Evolutionary conservation across 2,888 invertebrate species (phyloP).

Genomic region (Ernsta delagoae): DNA sequence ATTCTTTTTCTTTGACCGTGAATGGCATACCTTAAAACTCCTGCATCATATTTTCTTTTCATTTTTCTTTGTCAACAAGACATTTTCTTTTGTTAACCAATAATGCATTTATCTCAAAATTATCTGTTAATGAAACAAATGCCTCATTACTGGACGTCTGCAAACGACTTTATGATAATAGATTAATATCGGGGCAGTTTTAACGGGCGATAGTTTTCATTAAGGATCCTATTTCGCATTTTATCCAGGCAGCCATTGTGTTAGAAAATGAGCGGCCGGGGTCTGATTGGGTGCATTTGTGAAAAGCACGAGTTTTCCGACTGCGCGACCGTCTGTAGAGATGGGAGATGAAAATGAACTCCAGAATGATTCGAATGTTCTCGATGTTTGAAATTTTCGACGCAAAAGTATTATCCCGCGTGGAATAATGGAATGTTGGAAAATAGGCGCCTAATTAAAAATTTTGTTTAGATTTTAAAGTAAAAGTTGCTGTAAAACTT

Average conservation of each 20-base stretch:
- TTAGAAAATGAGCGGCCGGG: constrained; percentile 47
- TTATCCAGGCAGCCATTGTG: constrained; percentile 45
- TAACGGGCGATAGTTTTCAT: constrained; percentile 50
- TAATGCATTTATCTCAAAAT: not conserved
- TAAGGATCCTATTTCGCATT: constrained; percentile 52
- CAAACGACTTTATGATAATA: constrained; percentile 52
- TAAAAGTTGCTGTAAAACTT: too few relatives aligned
- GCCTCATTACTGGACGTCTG: constrained; percentile 43
- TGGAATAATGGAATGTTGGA: not conserved
- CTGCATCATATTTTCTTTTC: not conserved
- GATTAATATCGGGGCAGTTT: constrained; percentile 48
- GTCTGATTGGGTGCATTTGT: constrained; percentile 52
- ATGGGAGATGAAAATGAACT: constrained; percentile 21
- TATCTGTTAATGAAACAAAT: constrained; percentile 2
- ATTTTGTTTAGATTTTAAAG: not conserved
- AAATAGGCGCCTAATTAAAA: not conserved
- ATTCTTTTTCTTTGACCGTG: too few relatives aligned
- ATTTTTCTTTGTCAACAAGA: not conserved
- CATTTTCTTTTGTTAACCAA: not conserved
- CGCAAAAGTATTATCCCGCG: not conserved
- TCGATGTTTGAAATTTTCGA: constrained; percentile 1
- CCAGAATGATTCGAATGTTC: not conserved
- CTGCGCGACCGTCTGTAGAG: constrained; percentile 15
- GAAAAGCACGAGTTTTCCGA: constrained; percentile 49
- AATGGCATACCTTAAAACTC: too few relatives aligned